phyloP scores from a whole-genome alignment of 2,113 vertebrate species.

The Diadophis punctatus region DNA sequence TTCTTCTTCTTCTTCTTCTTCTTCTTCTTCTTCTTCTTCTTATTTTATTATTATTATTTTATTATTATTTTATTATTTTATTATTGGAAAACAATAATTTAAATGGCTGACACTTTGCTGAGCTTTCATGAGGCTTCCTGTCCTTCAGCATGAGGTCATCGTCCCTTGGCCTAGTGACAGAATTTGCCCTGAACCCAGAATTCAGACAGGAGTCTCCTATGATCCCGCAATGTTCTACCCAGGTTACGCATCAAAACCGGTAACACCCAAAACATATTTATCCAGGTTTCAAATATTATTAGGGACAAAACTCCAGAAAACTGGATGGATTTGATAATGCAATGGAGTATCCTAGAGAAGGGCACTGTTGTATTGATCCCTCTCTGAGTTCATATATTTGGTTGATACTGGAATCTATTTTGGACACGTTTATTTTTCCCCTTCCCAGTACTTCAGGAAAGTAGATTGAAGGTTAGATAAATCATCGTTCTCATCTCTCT shows the following conservation, averaged over 20 bases:
- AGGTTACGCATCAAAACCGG: not conserved
- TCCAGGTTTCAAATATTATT: not conserved
- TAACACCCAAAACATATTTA: not conserved
- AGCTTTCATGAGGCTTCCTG: not conserved
- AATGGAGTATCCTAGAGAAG: not conserved
- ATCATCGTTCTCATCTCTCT: not conserved
- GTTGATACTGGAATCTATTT: not conserved
- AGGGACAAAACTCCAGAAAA: not conserved
- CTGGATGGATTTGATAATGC: not conserved
- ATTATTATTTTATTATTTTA: no score
- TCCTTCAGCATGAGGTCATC: not conserved
- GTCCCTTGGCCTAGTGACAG: not conserved
- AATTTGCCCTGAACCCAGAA: not conserved
- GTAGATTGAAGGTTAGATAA: not conserved
- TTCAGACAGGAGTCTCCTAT: not conserved
- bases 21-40: no score
- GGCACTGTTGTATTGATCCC: not conserved
- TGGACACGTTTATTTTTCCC: not conserved
- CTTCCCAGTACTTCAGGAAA: not conserved
- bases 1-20: no score
- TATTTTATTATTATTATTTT: no score
- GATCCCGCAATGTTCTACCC: not conserved
- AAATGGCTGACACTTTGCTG: not conserved
- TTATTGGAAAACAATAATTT: not conserved
- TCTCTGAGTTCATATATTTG: not conserved